Base-by-base conservation (phyloP, 2,797 vertebrate genomes). In the Rachycentron canadum region DNA sequence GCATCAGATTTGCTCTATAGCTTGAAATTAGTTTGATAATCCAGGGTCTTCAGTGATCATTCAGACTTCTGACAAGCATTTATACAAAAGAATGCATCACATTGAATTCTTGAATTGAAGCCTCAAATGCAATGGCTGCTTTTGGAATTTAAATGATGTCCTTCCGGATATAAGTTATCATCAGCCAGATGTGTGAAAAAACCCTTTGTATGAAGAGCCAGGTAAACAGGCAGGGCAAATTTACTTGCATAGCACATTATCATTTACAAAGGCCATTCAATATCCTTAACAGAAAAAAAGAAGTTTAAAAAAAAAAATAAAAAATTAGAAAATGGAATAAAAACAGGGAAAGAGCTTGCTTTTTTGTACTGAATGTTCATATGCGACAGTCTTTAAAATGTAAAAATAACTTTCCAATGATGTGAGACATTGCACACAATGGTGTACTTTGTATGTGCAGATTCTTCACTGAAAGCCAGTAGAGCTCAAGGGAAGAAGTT, bases 121-220 rank as follows among this genome's bases (percentile, higher is more conserved):
- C n/a, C n/a, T n/a, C n/a, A n/a, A n/a, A n/a, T n/a, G 3, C 32
- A 43, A 3, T 4, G 4, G 34, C 43, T 57, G 50, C 25, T 57
- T 64, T 52, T 66, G 25, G 32, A 45, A 56, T 76, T 79, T 61
- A 21, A 43, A 26, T 65, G 26, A 47, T 47, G 45, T 41, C 12
- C 11, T 16, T 47, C 25, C 8, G 7, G 7, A 25, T 50, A 34
- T 16, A 12, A 38, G 13, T 65, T 21, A 53, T 65, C 13, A 14
- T 67, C 47, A 50, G 25, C 28, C 34, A 58, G 32, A 45, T 26
- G 3, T 36, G 21, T 59, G 21, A 28, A 65, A 49, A 49, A 40
- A 7, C 40, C 11, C 21, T 19, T 26, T 32, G 7, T 49, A 43
- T 23, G 19, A n/a, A 55, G 43, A 55, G 12, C 40, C 28, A 34